phyloP scores from a whole-genome alignment of 2,113 vertebrate species.

The Lamprotornis superbus region DNA sequence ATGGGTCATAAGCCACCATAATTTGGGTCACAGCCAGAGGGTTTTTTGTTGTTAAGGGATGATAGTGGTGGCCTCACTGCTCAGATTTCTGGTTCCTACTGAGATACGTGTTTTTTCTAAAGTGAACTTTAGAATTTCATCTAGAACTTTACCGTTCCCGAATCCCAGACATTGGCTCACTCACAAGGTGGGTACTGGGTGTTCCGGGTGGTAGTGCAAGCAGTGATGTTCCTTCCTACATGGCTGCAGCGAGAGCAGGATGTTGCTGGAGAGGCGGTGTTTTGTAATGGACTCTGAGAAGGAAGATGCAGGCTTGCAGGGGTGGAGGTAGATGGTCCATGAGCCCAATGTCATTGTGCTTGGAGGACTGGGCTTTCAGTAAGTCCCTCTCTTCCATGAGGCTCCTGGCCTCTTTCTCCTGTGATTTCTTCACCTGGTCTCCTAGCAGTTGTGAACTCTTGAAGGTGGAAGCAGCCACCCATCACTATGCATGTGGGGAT shows the following conservation, averaged over 20 bases:
- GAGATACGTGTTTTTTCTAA: neutral
- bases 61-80: neutral
- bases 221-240: fast-evolving
- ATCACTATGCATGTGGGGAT: fast-evolving
- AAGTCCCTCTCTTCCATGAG: neutral
- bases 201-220: neutral
- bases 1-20: neutral
- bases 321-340: neutral
- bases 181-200: fast-evolving
- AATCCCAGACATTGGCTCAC: neutral
- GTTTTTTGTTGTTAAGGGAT: neutral
- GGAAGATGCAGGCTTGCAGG: neutral
- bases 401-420: neutral
- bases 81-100: neutral
- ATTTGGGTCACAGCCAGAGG: neutral
- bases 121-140: neutral
- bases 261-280: neutral
- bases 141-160: neutral
- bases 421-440: neutral
- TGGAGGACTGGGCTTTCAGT: neutral
- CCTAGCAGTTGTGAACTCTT: neutral
- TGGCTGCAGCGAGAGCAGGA: neutral
- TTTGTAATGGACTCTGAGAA: neutral
- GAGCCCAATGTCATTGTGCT: neutral
- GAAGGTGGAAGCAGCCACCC: neutral